Percentiles rank a stretch among this genome's conserved stretches.
Evolutionary conservation across 2,797 vertebrate species (phyloP).

Genomic region (Ctenopoma kingsleyae): DNA sequence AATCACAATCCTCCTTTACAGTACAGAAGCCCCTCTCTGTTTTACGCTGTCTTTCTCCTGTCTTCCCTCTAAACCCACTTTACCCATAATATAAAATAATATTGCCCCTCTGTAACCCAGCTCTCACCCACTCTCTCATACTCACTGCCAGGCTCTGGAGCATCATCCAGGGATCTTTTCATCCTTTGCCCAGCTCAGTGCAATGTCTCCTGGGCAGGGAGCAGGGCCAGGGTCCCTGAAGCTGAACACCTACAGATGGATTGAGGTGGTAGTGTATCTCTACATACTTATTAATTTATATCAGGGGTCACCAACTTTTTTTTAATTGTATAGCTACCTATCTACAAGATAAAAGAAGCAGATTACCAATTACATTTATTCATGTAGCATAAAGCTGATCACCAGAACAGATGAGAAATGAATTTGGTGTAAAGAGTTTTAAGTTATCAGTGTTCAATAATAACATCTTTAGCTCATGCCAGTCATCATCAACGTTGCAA

Average conservation of each 20-base stretch:
- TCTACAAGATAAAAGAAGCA: too few species aligned
- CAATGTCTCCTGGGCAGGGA: constrained; percentile 35
- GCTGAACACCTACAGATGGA: constrained; percentile 50
- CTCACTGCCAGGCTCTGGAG: constrained; percentile 33
- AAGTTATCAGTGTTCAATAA: too few species aligned
- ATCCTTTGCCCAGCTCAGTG: constrained; percentile 47
- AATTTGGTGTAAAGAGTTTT: too few species aligned
- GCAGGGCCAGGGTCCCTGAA: constrained; percentile 45
- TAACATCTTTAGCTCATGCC: too few species aligned
- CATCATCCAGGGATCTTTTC: constrained; percentile 49
- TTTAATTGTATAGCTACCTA: too few species aligned
- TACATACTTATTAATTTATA: constrained; percentile 6
- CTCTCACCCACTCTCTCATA: constrained; percentile 34
- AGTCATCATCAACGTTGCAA: too few species aligned
- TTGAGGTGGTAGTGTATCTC: constrained; percentile 4
- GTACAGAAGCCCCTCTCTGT: background rate
- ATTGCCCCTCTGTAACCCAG: constrained; percentile 6
- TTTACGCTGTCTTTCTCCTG: background rate
- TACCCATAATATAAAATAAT: constrained; percentile 8
- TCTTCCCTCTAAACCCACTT: background rate
- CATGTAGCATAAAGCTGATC: too few species aligned
- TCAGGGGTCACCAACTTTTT: too few species aligned
- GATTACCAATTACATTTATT: too few species aligned
- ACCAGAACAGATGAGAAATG: too few species aligned
- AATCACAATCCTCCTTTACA: too few species aligned